Conservation (phyloP, 1,140 invertebrate genomes). For the Polyergus mexicanus region DNA sequence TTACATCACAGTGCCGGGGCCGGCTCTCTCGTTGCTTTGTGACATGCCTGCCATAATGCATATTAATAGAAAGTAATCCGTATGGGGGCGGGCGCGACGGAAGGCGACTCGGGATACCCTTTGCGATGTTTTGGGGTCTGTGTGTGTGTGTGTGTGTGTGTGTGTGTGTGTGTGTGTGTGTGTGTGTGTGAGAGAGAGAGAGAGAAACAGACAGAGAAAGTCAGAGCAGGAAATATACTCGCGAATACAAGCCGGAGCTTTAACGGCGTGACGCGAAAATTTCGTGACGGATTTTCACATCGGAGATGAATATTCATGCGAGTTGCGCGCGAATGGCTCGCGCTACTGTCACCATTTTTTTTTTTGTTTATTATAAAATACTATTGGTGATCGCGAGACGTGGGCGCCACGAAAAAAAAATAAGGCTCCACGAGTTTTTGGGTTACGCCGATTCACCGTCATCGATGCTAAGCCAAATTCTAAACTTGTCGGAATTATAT, state of each 20-base stretch:
- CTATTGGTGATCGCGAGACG: background rate
- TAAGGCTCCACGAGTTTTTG: background rate
- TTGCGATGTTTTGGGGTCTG: background rate
- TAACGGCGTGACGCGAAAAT: conserved; percentile 78
- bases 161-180: no score
- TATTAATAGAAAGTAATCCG: conserved; percentile 76
- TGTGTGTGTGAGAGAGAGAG: conserved; percentile 64
- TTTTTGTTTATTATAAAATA: background rate
- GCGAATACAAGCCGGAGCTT: conserved; percentile 74
- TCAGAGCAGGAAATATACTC: conserved; percentile 61
- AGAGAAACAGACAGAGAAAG: conserved; percentile 65
- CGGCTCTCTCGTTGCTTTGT: conserved; percentile 70
- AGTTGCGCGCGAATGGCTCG: conserved; percentile 77
- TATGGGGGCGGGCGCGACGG: conserved; percentile 47
- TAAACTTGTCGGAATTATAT: no score
- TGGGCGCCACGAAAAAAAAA: background rate
- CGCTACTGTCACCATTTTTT: background rate
- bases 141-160: no score
- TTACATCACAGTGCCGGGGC: conserved; percentile 70
- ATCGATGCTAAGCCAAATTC: no score
- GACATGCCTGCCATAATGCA: conserved; percentile 70
- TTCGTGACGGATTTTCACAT: conserved; percentile 81
- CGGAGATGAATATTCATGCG: conserved; percentile 84
- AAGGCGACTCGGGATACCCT: conserved; percentile 33
- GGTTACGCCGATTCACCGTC: background rate